A percentile compares a stretch with the other conserved stretches of the same genome.
phyloP scores from a whole-genome alignment of 2,113 vertebrate species.

The Parotia lawesii region DNA sequence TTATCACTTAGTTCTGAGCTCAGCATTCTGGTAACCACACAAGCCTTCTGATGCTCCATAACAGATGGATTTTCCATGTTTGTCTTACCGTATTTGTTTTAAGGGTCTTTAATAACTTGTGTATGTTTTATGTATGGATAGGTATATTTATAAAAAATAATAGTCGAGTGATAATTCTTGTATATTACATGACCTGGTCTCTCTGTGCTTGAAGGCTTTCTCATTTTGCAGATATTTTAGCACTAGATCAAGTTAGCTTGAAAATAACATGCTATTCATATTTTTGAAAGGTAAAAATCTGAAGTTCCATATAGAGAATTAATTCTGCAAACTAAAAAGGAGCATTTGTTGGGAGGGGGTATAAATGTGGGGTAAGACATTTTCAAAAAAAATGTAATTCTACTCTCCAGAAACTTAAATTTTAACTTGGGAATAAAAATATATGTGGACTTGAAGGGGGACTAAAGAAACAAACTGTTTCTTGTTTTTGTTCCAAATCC shows the following conservation, averaged over 20 bases:
- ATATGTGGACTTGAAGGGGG: background rate
- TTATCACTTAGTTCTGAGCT: background rate
- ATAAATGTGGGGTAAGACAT: background rate
- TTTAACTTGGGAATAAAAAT: background rate
- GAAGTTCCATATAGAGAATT: background rate
- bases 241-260: background rate
- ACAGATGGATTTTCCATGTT: background rate
- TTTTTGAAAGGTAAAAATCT: background rate
- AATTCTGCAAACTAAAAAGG: background rate
- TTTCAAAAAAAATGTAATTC: background rate
- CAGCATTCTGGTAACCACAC: background rate
- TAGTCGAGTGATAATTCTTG: fast-evolving
- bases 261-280: background rate
- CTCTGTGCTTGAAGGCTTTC: background rate
- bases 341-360: background rate
- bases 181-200: background rate
- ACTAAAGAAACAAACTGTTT: background rate
- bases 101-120: background rate
- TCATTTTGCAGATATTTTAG: background rate
- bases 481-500: background rate
- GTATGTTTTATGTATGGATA: background rate
- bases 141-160: background rate
- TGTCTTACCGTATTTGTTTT: background rate
- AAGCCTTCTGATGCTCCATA: background rate
- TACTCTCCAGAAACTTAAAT: background rate